phyloP scores from a whole-genome alignment of 1,140 invertebrate species.

The Drosophila asahinai region DNA sequence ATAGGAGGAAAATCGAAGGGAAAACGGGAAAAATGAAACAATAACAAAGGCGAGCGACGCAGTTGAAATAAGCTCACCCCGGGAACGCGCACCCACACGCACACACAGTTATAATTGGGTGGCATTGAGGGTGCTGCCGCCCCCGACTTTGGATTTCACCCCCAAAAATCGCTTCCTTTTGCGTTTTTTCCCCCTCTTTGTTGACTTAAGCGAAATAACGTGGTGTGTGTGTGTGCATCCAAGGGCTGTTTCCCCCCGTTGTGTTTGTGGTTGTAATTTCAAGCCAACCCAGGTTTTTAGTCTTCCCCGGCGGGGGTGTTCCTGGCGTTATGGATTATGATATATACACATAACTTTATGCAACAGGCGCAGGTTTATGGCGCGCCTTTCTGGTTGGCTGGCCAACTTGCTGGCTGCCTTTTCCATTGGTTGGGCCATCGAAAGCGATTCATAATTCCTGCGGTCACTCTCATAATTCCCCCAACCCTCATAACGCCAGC shows the following conservation, averaged over 20 bases:
- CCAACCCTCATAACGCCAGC: slow-evolving; percentile 29
- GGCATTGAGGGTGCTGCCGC: slow-evolving; percentile 69
- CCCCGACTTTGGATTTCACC: slow-evolving; percentile 59
- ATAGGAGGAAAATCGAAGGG: slow-evolving; percentile 64
- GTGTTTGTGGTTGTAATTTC: slow-evolving; percentile 80
- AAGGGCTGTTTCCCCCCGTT: slow-evolving; percentile 57
- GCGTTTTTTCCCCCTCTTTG: slow-evolving; percentile 53
- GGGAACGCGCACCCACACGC: slow-evolving; percentile 10
- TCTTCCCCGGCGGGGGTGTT: not conserved
- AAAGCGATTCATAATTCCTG: slow-evolving; percentile 65
- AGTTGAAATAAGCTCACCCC: slow-evolving; percentile 50
- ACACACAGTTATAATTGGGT: slow-evolving; percentile 83
- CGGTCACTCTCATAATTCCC: slow-evolving; percentile 64
- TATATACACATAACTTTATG: slow-evolving; percentile 75
- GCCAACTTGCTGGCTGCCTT: not conserved
- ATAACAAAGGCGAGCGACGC: slow-evolving; percentile 54
- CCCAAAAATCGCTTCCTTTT: slow-evolving; percentile 58
- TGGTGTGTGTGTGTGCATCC: slow-evolving; percentile 27
- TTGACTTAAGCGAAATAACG: slow-evolving; percentile 63
- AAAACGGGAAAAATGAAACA: slow-evolving; percentile 76
- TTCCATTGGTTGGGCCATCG: slow-evolving; percentile 29
- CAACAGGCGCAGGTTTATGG: slow-evolving; percentile 47
- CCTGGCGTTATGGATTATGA: slow-evolving; percentile 78
- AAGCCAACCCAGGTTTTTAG: slow-evolving; percentile 35
- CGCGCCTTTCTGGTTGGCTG: slow-evolving; percentile 34